Base-by-base conservation (phyloP, 2,888 invertebrate species). In the Campopleginae sp. region DNA sequence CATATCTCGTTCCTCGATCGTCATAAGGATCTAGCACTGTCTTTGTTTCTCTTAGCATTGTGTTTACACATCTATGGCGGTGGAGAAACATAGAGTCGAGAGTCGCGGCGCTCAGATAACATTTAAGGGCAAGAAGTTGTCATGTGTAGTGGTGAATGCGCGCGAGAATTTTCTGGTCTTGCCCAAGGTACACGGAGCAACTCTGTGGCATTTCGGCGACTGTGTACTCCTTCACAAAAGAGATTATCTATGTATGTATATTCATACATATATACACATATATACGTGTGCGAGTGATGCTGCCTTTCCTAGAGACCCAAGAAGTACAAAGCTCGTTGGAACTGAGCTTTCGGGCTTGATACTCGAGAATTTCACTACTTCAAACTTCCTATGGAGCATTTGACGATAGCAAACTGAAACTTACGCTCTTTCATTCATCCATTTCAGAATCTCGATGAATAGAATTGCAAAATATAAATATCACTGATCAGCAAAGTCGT, bases 291-390 rank as follows among this genome's bases (percentile, higher is more conserved):
- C 38, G 23, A 42, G 51, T 54, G 19, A 23, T 63, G 78, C n/a
- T 48, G 48, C 51, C 27, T 54, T 65, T 33, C 46, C 80, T 54
- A 27, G 68, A 61, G 63, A 79, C 51, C 6, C 31, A 33, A 66
- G 12, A 27, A 38, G 46, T 70, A 70, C 63, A 63, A 75, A 65
- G 76, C 80, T 80, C 33, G 31, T 63, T 46, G 75, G 54, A 23
- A 74, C 51, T 17, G 75, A 71, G 76, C 38, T 70, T 72, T 81
- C 68, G 77, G 42, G 65, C 78, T 74, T 38, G 72, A 61, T 82
- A 68, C 78, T 77, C 19, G 61, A 76, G 71, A 65, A 80, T 84
- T 71, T 79, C 75, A 65, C 80, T 76, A 76, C 44, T n/a, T 51
- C 44, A 48, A 33, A 42, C 46, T 74, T 23, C 51, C 75, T 58